Evolutionary conservation across 2,888 invertebrate genomes (phyloP), one percentile per base, ranked within the genome.

Genomic region (Rhagonycha lutea): DNA sequence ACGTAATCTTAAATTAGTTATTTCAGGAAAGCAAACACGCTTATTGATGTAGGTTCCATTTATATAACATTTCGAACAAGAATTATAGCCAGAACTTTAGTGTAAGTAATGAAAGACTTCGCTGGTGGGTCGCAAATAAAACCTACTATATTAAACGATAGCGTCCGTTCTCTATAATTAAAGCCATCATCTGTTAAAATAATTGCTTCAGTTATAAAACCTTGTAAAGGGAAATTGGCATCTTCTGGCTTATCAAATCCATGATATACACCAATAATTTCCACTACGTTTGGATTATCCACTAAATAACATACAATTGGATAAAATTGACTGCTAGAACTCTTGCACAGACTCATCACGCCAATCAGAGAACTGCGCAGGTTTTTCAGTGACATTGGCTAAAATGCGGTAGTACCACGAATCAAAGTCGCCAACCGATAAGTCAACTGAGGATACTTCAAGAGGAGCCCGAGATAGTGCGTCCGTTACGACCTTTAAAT

Each of bases 211-310:
- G n/a, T n/a, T n/a, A n/a, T n/a, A n/a, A n/a, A n/a, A n/a, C n/a
- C 24, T 24, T 24, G 24, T 24, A 24, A 24, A 24, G n/a, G n/a
- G n/a, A n/a, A n/a, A n/a, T n/a, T n/a, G n/a, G 78, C 24, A 11
- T 75, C 73, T 11, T 29, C 47, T 28, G 81, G 80, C 71, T 81
- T 81, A 11, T 73, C 72, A n/a, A 12, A 63, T 1, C 81, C 81
- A 77, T 75, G 77, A 75, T 76, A 80, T 67, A 78, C 70, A 26
- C 76, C 78, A 32, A 79, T 65, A 14, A 78, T 67, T 69, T 78
- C 78, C n/a, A 70, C 73, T n/a, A 32, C 32, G 23, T 28, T 26
- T 24, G 14, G n/a, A 70, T 62, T 62, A 11, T 28, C 14, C n/a
- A 4, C 3, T 14, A 61, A n/a, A n/a, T n/a, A n/a, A n/a, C n/a